A percentile compares a stretch with the other conserved stretches of the same genome.
Evolutionary conservation across 2,888 invertebrate species (phyloP).

Genomic region (Oxyscelio sp.): DNA sequence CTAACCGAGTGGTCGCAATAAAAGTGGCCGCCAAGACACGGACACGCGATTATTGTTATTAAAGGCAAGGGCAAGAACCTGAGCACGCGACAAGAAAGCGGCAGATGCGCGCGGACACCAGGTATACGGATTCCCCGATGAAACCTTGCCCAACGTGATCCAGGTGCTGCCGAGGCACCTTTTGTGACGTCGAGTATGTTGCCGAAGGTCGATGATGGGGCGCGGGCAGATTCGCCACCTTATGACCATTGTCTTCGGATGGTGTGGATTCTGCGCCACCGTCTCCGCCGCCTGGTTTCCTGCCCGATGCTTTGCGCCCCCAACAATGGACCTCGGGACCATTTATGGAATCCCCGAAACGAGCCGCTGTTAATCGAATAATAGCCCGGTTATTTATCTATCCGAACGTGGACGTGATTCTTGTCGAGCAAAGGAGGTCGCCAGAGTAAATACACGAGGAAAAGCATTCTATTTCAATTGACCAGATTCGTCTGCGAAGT

Average conservation of each 20-base stretch:
- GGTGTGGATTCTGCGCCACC: conserved; percentile 39
- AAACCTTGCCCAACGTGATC: conserved; percentile 72
- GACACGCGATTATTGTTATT: conserved; percentile 71
- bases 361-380: conserved; percentile 25
- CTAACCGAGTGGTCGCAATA: conserved; percentile 35
- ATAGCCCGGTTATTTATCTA: conserved; percentile 38
- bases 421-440: no score
- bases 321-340: conserved; percentile 34
- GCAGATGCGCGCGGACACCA: conserved; percentile 55
- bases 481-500: no score
- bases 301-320: conserved; percentile 56
- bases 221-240: conserved; percentile 61
- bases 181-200: conserved; percentile 64
- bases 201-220: conserved; percentile 65
- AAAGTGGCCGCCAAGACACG: conserved; percentile 58
- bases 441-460: no score
- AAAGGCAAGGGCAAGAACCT: conserved; percentile 66
- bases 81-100: conserved; percentile 70
- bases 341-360: conserved; percentile 37
- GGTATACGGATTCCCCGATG: conserved; percentile 68
- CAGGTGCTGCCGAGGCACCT: conserved; percentile 49
- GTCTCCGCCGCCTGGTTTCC: conserved; percentile 50
- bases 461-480: no score
- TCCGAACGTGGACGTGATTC: background rate
- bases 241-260: conserved; percentile 66